Evolutionary conservation across 2,888 invertebrate species (phyloP).

Genomic region (Neoaliturus tenellus): DNA sequence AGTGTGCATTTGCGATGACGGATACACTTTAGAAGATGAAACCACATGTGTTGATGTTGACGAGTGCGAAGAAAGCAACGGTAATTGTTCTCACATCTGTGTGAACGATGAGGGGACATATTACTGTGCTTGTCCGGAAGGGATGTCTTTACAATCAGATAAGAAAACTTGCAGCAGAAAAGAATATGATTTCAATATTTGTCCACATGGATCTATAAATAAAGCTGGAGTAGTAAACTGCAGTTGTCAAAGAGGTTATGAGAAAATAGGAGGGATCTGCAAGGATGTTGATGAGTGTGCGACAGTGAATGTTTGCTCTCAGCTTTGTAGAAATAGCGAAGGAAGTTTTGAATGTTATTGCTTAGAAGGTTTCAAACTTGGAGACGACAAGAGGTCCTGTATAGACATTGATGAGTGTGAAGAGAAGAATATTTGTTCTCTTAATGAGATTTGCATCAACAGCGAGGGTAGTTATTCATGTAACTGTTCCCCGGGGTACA

Average conservation of each 20-base stretch:
- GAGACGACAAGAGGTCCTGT: neutral
- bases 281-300: conserved; percentile 39
- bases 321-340: conserved; percentile 79
- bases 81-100: conserved; percentile 35
- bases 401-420: conserved; percentile 42
- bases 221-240: conserved; percentile 73
- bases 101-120: conserved; percentile 50
- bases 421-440: neutral
- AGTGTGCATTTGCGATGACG: conserved; percentile 79
- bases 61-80: conserved; percentile 80
- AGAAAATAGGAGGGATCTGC: neutral
- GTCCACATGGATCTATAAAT: conserved; percentile 83
- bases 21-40: conserved; percentile 81
- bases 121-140: conserved; percentile 32
- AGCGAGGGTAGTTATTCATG: conserved; percentile 83
- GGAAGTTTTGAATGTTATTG: conserved; percentile 87
- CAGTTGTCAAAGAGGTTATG: conserved; percentile 14
- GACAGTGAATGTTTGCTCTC: neutral
- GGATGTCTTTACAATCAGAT: neutral
- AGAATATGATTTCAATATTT: conserved; percentile 1
- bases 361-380: conserved; percentile 73
- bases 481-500: conserved; percentile 85
- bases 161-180: conserved; percentile 28
- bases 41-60: conserved; percentile 87
- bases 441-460: conserved; percentile 76